Percentiles rank a stretch among this genome's conserved stretches.
Evolutionary conservation across 2,888 invertebrate genomes (phyloP).

Genomic region (Lochmaea crataegi): DNA sequence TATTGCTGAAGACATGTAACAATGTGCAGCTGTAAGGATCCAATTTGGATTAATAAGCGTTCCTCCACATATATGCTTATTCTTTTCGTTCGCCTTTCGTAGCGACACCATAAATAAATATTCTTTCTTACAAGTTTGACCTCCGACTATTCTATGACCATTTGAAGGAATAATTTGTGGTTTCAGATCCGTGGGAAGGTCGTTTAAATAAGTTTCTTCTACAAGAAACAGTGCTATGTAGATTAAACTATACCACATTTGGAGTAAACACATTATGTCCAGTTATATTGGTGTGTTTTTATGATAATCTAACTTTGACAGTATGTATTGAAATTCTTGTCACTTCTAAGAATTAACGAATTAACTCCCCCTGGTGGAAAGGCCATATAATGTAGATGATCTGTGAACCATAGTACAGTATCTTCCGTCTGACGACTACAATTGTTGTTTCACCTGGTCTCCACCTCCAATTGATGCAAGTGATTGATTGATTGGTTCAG

Average conservation of each 20-base stretch:
- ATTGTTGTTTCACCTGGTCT: no score
- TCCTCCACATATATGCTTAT: slow-evolving; percentile 2
- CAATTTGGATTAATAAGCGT: slow-evolving; percentile 20
- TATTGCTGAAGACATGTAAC: not conserved
- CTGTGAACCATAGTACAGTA: no score
- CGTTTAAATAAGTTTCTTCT: not conserved
- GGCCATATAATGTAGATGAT: no score
- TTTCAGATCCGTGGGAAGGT: not conserved
- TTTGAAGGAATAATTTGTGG: not conserved
- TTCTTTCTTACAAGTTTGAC: not conserved
- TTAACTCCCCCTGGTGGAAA: no score
- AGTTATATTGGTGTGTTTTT: not conserved
- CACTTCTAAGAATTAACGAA: not conserved
- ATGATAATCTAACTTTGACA: not conserved
- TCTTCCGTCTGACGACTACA: no score
- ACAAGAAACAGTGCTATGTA: not conserved
- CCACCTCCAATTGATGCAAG: no score
- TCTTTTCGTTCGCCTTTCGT: not conserved
- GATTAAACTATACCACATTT: not conserved
- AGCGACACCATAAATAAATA: slow-evolving; percentile 10
- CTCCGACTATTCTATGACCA: not conserved
- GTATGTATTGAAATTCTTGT: not conserved
- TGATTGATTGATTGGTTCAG: no score
- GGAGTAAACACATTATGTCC: not conserved
- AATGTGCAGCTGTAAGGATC: slow-evolving; percentile 23